Evolutionary conservation across 2,888 invertebrate species (phyloP).

Genomic region (Ennomos erosarius): DNA sequence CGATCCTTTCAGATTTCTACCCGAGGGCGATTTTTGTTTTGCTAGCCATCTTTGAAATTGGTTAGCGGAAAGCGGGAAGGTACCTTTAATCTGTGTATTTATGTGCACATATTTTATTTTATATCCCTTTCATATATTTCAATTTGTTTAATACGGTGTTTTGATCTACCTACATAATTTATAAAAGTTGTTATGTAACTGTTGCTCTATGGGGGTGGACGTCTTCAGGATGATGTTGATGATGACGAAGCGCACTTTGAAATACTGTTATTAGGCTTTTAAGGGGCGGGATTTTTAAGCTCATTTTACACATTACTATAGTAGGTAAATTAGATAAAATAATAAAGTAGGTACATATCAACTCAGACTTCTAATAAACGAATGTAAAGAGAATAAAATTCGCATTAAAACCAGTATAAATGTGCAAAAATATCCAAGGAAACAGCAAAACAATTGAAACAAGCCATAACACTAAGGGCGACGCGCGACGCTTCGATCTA

Average conservation of each 20-base stretch:
- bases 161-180: not conserved
- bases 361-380: slow-evolving; percentile 1
- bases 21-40: slow-evolving; percentile 79
- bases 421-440: slow-evolving; percentile 25
- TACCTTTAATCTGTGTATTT: slow-evolving; percentile 52
- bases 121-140: slow-evolving; percentile 25
- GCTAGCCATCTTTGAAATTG: slow-evolving; percentile 73
- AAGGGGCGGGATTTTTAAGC: too few species aligned
- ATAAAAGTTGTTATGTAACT: too few species aligned
- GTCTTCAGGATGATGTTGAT: too few species aligned
- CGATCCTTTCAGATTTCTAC: slow-evolving; percentile 74
- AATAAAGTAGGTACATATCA: too few species aligned
- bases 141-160: slow-evolving; percentile 10
- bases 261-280: too few species aligned
- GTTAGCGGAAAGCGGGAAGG: slow-evolving; percentile 54
- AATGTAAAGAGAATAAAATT: slow-evolving; percentile 3
- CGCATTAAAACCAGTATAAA: slow-evolving; percentile 17
- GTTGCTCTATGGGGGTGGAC: too few species aligned
- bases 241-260: too few species aligned
- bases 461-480: slow-evolving; percentile 34
- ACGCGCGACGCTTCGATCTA: slow-evolving; percentile 53
- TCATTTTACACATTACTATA: too few species aligned
- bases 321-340: too few species aligned
- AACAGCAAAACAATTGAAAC: slow-evolving; percentile 37
- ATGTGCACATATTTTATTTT: slow-evolving; percentile 39